A percentile compares a stretch with the other conserved stretches of the same genome.
Evolutionary conservation across 30 jellyfish, hydroid and myxozoan genomes (phyloP).

Genomic region (Cassiopea andromeda): DNA sequence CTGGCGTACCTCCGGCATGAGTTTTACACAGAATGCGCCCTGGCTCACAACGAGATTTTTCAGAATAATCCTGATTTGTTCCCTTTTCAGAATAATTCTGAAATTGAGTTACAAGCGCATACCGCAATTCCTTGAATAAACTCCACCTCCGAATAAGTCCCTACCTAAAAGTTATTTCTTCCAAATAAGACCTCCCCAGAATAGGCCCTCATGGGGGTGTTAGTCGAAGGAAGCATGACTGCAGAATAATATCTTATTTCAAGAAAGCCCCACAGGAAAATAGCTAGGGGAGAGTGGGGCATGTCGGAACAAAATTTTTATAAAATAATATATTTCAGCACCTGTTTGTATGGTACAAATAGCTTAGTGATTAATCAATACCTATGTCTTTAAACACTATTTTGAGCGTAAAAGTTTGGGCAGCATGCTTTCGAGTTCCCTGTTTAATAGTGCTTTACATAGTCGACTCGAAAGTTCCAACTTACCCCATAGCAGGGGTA

Average conservation of each 20-base stretch:
- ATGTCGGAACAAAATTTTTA: slow-evolving; percentile 16
- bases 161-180: not conserved
- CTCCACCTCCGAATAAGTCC: not conserved
- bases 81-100: not conserved
- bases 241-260: not conserved
- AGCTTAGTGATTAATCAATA: too few relatives aligned
- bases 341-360: too few relatives aligned
- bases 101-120: not conserved
- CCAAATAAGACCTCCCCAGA: not conserved
- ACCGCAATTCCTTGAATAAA: not conserved
- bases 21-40: too few relatives aligned
- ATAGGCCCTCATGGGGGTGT: not conserved
- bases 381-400: too few relatives aligned
- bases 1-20: too few relatives aligned
- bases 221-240: not conserved
- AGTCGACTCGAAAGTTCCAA: too few relatives aligned
- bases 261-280: not conserved
- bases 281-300: slow-evolving; percentile 25
- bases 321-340: too few relatives aligned
- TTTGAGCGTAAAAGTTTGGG: too few relatives aligned
- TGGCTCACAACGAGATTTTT: too few relatives aligned
- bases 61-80: too few relatives aligned
- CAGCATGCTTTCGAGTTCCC: slow-evolving; percentile 23
- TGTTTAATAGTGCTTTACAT: too few relatives aligned
- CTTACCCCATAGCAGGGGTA: too few relatives aligned